These are phyloP conservation scores for Scolopax rusticola DNA, from an alignment of 2,797 vertebrate species.

Conservation along the genomic window DNA sequence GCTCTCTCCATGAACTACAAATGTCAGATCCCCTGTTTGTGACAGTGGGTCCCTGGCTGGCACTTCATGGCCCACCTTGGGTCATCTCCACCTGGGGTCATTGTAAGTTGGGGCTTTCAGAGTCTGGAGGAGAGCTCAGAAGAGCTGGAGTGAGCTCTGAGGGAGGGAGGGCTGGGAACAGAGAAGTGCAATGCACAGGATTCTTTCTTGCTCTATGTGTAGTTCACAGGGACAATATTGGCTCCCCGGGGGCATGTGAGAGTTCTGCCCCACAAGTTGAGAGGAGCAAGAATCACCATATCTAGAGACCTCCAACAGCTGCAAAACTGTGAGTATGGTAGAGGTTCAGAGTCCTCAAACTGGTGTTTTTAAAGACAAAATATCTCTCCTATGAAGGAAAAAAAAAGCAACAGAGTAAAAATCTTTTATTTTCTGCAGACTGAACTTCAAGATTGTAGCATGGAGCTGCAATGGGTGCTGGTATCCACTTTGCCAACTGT, in stretches of 20 bases:
- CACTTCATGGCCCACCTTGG: background rate
- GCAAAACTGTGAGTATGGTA: no score
- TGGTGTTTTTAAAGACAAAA: background rate
- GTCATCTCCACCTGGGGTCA: background rate
- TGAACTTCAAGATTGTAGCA: background rate
- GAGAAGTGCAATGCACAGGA: no score
- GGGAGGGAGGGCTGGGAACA: background rate
- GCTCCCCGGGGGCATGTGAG: background rate
- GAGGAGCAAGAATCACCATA: background rate
- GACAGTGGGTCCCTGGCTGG: background rate
- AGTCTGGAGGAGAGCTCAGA: background rate
- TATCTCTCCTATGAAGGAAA: background rate
- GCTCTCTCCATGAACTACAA: background rate
- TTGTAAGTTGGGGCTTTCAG: fast-evolving
- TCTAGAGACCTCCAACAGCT: background rate
- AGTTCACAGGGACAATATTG: background rate
- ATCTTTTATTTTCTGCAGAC: background rate
- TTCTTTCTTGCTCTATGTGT: background rate
- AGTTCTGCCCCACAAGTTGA: background rate
- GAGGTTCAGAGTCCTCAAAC: background rate
- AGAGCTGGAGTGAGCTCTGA: background rate
- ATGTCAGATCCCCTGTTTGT: background rate
- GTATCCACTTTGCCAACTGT: background rate
- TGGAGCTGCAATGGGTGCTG: background rate
- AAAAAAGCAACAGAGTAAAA: background rate